A percentile compares a stretch with the other conserved stretches of the same genome.
Conservation (phyloP, 23 tunicate species). For the Oikopleura vanhoeffeni region DNA sequence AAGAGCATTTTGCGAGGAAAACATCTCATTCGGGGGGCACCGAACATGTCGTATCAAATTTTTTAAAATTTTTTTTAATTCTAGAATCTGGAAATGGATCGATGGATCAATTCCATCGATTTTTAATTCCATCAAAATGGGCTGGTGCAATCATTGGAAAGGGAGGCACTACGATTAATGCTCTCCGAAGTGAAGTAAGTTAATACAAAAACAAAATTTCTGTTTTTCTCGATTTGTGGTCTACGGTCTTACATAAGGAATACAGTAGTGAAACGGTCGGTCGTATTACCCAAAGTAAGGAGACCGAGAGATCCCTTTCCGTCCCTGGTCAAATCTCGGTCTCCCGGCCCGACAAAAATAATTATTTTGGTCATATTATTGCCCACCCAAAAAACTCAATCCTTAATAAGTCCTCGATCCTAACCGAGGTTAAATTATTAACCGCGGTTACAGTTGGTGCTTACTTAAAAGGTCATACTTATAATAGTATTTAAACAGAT, state of each 20-base stretch:
- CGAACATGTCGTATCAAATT: too few relatives aligned
- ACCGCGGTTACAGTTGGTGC: too few relatives aligned
- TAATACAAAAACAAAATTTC: background rate
- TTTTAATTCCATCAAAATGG: background rate
- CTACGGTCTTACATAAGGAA: background rate
- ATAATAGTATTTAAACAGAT: too few relatives aligned
- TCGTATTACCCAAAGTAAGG: background rate
- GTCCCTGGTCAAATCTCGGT: too few relatives aligned
- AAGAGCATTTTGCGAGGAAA: too few relatives aligned
- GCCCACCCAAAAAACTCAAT: background rate
- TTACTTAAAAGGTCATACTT: too few relatives aligned
- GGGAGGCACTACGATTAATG: background rate
- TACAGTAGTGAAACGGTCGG: background rate
- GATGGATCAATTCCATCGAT: background rate
- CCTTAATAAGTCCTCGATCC: background rate
- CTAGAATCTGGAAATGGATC: too few relatives aligned
- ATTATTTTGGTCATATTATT: too few relatives aligned
- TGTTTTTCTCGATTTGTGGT: background rate
- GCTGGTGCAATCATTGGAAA: slow-evolving; percentile 15
- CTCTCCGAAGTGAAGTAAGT: background rate
- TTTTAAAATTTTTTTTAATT: too few relatives aligned
- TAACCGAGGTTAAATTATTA: too few relatives aligned
- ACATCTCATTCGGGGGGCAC: too few relatives aligned
- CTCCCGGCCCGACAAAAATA: too few relatives aligned
- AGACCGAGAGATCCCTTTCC: background rate